These are phyloP conservation scores for Euclidia mi DNA, from an alignment of 2,888 invertebrate species.

Conservation along the genomic window DNA sequence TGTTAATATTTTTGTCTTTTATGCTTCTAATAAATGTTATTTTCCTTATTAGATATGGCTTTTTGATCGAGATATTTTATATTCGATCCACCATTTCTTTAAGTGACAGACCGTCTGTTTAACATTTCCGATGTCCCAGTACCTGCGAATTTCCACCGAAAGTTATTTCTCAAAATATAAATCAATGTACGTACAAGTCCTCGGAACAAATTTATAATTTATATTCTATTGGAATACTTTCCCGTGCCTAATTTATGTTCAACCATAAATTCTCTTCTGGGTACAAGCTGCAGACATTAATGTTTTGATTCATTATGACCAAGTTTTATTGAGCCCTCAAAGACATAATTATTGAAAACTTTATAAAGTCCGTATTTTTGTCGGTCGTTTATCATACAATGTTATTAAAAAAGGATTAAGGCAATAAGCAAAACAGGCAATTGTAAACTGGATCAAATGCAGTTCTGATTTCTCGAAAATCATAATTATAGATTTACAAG, in stretches of 20 bases:
- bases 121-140: conserved; percentile 1
- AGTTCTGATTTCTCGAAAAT: too few species aligned
- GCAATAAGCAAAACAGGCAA: too few species aligned
- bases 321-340: neutral
- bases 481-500: too few species aligned
- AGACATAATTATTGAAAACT: neutral
- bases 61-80: too few species aligned
- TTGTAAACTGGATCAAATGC: too few species aligned
- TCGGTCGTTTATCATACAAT: neutral
- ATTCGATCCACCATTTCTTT: neutral
- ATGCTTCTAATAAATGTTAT: too few species aligned
- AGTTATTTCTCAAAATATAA: conserved; percentile 12
- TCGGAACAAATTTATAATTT: conserved; percentile 19
- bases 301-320: conserved; percentile 10
- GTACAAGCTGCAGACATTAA: neutral
- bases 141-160: neutral
- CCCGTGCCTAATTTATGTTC: conserved; percentile 17
- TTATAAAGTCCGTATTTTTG: neutral
- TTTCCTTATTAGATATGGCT: too few species aligned
- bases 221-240: conserved; percentile 14
- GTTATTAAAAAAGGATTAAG: too few species aligned
- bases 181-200: conserved; percentile 16
- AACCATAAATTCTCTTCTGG: conserved; percentile 14
- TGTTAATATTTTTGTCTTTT: too few species aligned
- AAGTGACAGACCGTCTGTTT: conserved; percentile 7